phyloP scores from a whole-genome alignment of 2,113 vertebrate genomes.

The Boulengerochromis microlepis region DNA sequence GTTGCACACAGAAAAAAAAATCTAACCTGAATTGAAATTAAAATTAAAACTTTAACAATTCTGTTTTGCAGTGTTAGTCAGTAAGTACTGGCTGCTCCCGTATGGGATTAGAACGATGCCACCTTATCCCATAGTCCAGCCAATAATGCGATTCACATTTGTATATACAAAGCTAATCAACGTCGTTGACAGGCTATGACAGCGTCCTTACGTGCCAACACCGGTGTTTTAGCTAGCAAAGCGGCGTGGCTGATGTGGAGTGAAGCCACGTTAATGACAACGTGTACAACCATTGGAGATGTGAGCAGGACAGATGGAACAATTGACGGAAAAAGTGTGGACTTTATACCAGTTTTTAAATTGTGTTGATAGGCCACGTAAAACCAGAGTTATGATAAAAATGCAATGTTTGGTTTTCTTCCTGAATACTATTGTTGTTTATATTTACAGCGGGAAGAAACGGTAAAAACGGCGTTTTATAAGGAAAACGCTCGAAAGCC shows the following conservation, averaged over 20 bases:
- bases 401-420: background rate
- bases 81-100: background rate
- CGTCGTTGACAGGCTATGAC: background rate
- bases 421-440: accelerated
- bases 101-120: accelerated
- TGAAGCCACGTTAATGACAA: background rate
- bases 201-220: background rate
- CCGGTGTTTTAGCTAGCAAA: accelerated
- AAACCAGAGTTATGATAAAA: background rate
- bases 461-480: accelerated
- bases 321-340: background rate
- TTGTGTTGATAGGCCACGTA: background rate
- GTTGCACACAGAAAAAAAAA: background rate
- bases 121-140: background rate
- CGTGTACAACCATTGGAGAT: background rate
- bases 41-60: background rate
- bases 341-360: background rate
- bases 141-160: background rate
- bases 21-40: background rate
- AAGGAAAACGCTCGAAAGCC: accelerated
- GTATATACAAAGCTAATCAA: background rate
- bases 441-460: accelerated
- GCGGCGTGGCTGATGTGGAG: accelerated
- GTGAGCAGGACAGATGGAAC: background rate
- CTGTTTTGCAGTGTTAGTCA: background rate